A percentile compares a stretch with the other conserved stretches of the same genome.
phyloP scores from a whole-genome alignment of 2,888 invertebrate species.

The Caenorhabditis sp. region DNA sequence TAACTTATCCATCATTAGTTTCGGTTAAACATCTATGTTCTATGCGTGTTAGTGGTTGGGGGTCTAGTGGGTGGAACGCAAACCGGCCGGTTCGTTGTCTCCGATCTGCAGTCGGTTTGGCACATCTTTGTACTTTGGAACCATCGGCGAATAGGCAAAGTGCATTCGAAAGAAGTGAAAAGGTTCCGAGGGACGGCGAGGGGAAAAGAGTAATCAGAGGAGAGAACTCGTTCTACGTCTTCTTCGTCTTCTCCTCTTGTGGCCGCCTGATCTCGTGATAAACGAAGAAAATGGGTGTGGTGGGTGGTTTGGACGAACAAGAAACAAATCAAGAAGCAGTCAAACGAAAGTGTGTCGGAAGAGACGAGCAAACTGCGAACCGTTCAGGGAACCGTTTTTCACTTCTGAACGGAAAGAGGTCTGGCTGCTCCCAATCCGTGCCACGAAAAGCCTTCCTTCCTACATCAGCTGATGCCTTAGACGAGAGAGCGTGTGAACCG shows the following conservation, averaged over 20 bases:
- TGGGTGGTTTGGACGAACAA: slow-evolving; percentile 8
- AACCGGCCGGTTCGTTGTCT: slow-evolving; percentile 66
- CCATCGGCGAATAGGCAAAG: slow-evolving; percentile 7
- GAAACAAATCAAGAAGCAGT: slow-evolving; percentile 3
- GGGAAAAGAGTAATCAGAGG: slow-evolving; percentile 22
- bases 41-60: background rate
- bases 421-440: background rate
- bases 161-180: slow-evolving; percentile 8
- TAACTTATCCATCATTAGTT: background rate
- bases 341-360: slow-evolving; percentile 37
- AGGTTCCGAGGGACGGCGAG: background rate
- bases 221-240: slow-evolving; percentile 30
- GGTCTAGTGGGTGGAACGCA: background rate
- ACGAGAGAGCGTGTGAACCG: background rate
- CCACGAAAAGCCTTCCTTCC: slow-evolving; percentile 6
- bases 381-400: background rate
- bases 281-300: slow-evolving; percentile 44
- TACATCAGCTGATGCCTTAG: slow-evolving; percentile 36
- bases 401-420: background rate
- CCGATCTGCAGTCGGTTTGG: slow-evolving; percentile 63
- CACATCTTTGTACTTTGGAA: slow-evolving; percentile 57
- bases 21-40: background rate
- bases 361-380: too few species aligned
- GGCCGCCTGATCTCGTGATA: slow-evolving; percentile 41
- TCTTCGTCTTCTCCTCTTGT: slow-evolving; percentile 4